phyloP scores from a whole-genome alignment of 1,140 invertebrate genomes.

The Eulimnadia texana region DNA sequence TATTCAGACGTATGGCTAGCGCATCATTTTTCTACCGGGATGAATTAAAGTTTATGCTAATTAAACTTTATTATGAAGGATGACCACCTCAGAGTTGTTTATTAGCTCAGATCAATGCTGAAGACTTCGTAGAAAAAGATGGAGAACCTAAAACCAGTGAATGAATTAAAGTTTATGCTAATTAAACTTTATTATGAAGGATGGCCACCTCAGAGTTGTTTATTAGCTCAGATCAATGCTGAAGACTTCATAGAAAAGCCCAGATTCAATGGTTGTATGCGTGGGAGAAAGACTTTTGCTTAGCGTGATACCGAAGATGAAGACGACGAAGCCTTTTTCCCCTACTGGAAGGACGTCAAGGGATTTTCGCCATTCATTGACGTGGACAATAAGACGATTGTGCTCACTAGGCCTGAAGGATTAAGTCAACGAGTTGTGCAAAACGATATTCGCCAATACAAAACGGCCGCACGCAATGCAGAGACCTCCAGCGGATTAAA shows the following conservation, averaged over 20 bases:
- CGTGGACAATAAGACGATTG: neutral
- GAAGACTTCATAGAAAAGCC: too few species aligned
- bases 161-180: too few species aligned
- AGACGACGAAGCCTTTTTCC: neutral
- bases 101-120: neutral
- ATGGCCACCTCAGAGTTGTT: too few species aligned
- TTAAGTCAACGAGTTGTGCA: neutral
- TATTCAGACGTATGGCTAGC: too few species aligned
- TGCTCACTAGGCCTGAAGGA: neutral
- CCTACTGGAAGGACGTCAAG: neutral
- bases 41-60: neutral
- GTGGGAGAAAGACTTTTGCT: too few species aligned
- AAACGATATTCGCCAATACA: neutral
- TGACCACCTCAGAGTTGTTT: neutral
- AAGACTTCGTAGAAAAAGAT: neutral
- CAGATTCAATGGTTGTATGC: too few species aligned
- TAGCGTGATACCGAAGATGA: neutral
- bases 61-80: neutral
- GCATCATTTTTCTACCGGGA: too few species aligned
- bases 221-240: too few species aligned
- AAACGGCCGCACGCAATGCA: too few species aligned
- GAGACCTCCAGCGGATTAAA: too few species aligned
- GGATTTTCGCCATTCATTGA: neutral
- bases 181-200: too few species aligned
- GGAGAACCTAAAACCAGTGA: neutral